Conservation (phyloP, 1,140 invertebrate species). For the Drosophila ficusphila region DNA sequence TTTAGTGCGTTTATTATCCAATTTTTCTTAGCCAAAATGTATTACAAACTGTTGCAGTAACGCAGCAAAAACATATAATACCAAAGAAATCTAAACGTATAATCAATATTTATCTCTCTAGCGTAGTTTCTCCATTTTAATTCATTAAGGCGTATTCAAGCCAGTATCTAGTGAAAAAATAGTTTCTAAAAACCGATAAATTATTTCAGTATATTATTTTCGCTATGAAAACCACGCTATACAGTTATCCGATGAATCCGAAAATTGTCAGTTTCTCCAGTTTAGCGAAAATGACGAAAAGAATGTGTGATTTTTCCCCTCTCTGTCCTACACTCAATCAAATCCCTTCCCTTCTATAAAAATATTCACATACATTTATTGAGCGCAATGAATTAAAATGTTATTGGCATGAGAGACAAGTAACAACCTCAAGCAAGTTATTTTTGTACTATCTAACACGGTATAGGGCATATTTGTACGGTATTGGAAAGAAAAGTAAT, state of each 20-base stretch:
- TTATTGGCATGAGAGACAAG: conserved; percentile 68
- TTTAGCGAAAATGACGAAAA: conserved; percentile 29
- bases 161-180: conserved; percentile 25
- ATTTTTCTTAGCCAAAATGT: conserved; percentile 71
- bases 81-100: conserved; percentile 40
- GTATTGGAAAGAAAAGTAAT: conserved; percentile 63
- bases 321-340: not conserved
- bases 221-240: not conserved
- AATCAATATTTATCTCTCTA: conserved; percentile 58
- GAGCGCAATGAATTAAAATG: conserved; percentile 50
- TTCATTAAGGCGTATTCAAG: conserved; percentile 26
- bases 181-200: conserved; percentile 48
- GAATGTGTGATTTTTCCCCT: conserved; percentile 65
- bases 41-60: conserved; percentile 63
- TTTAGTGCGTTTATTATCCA: conserved; percentile 74
- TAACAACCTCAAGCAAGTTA: conserved; percentile 55
- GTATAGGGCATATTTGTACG: conserved; percentile 65
- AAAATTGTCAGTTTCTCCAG: conserved; percentile 42
- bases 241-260: conserved; percentile 25
- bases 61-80: conserved; percentile 48
- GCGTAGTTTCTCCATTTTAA: conserved; percentile 62
- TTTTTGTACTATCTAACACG: conserved; percentile 69
- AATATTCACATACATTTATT: conserved; percentile 24
- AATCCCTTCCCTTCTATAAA: not conserved
- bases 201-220: conserved; percentile 29